A percentile compares a stretch with the other conserved stretches of the same genome.
Conservation (phyloP, 2,113 vertebrate genomes). For the zebrafish (Danio rerio) region DNA sequence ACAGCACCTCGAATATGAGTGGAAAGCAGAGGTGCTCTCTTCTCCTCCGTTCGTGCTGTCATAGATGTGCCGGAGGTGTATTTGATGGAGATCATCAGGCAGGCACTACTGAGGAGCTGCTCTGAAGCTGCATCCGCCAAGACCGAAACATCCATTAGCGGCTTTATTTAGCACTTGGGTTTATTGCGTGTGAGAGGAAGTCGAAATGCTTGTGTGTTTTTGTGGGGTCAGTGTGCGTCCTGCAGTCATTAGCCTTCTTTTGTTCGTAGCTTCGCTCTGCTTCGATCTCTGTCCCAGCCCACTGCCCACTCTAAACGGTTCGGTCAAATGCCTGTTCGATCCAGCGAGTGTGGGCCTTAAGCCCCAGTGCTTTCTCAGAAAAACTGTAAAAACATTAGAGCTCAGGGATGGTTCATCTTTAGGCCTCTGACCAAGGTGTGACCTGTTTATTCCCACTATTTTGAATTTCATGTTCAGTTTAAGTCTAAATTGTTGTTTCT, state of each 20-base stretch:
- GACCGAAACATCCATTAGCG: conserved; percentile 38
- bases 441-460: not conserved
- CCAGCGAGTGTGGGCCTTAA: conserved; percentile 46
- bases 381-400: conserved; percentile 49
- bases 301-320: conserved; percentile 48
- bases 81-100: conserved; percentile 43
- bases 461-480: not conserved
- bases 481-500: too few species aligned
- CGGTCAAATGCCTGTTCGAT: conserved; percentile 56
- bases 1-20: conserved; percentile 50
- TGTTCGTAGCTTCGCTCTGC: conserved; percentile 44
- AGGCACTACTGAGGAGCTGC: conserved; percentile 30
- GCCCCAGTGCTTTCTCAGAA: conserved; percentile 50
- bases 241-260: conserved; percentile 45
- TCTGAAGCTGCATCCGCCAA: conserved; percentile 6
- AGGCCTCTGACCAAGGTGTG: conserved; percentile 15
- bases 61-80: conserved; percentile 51
- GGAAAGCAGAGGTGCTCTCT: conserved; percentile 56
- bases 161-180: conserved; percentile 30
- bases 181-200: conserved; percentile 28
- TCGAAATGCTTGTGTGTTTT: conserved; percentile 1
- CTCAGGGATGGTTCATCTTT: conserved; percentile 23
- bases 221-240: conserved; percentile 12
- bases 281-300: conserved; percentile 47
- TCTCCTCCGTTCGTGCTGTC: conserved; percentile 50